Evolutionary conservation across 2,888 invertebrate species (phyloP).

Genomic region (Aquatica leii): DNA sequence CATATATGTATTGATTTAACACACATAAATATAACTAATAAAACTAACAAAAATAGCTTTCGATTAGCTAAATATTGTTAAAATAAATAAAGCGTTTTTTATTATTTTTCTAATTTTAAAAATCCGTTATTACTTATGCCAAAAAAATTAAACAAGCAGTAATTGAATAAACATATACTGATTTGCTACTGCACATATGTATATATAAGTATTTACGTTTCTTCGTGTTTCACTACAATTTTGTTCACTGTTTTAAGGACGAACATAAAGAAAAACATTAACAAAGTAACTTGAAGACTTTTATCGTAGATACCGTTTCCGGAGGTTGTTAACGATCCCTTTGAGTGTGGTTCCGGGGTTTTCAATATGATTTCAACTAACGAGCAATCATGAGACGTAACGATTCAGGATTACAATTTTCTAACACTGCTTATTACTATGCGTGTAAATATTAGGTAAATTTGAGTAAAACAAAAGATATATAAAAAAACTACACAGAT

Average conservation of each 20-base stretch:
- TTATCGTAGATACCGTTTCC: conserved; percentile 26
- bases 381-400: conserved; percentile 29
- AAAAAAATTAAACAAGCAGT: too few species aligned
- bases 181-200: too few species aligned
- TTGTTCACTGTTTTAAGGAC: neutral
- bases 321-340: conserved; percentile 36
- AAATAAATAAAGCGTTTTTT: too few species aligned
- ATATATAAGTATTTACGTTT: too few species aligned
- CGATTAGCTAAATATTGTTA: too few species aligned
- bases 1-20: too few species aligned
- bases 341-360: conserved; percentile 31
- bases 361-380: conserved; percentile 31
- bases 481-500: neutral
- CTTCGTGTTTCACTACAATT: too few species aligned
- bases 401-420: conserved; percentile 14
- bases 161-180: too few species aligned
- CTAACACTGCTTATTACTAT: conserved; percentile 12
- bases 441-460: neutral
- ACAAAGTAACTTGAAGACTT: conserved; percentile 21
- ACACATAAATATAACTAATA: too few species aligned
- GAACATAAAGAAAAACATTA: neutral
- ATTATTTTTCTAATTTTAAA: too few species aligned
- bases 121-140: too few species aligned
- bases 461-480: neutral
- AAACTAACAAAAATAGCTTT: too few species aligned